These are phyloP conservation scores for Formica exsecta DNA, from an alignment of 1,140 invertebrate genomes.

Conservation along the genomic window DNA sequence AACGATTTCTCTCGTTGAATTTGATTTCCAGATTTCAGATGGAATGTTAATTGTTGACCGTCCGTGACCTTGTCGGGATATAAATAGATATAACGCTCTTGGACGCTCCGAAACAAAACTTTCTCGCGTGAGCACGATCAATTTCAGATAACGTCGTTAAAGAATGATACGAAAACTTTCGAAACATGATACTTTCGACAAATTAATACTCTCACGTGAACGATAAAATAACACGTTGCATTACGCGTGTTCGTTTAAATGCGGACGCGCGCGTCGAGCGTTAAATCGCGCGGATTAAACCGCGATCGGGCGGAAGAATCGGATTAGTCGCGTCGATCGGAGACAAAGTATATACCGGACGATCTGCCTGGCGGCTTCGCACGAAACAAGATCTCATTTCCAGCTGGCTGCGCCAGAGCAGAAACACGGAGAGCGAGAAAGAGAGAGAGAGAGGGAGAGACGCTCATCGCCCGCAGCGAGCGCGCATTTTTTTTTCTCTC, in stretches of 20 bases:
- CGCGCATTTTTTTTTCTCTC: not conserved
- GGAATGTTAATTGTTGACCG: not conserved
- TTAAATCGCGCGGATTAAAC: slow-evolving; percentile 14
- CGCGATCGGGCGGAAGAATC: slow-evolving; percentile 29
- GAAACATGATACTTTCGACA: not conserved
- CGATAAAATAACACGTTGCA: not conserved
- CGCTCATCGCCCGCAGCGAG: slow-evolving; percentile 5
- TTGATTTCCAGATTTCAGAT: not conserved
- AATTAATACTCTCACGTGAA: not conserved
- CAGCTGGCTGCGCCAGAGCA: not conserved
- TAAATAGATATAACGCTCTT: not conserved
- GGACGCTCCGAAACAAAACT: not conserved
- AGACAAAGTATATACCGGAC: slow-evolving; percentile 32
- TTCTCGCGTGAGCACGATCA: not conserved
- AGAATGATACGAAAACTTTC: not conserved
- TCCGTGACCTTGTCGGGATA: not conserved
- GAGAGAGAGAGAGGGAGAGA: not conserved
- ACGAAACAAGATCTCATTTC: slow-evolving; percentile 49
- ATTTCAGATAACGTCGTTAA: not conserved
- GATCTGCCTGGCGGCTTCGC: not conserved
- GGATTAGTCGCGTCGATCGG: slow-evolving; percentile 29
- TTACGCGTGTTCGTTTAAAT: too few relatives aligned
- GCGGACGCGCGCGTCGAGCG: too few relatives aligned
- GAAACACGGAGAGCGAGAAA: not conserved
- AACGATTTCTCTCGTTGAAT: not conserved